A percentile compares a stretch with the other conserved stretches of the same genome.
Evolutionary conservation across 2,113 vertebrate species (phyloP).

Genomic region (Myocastor coypus): DNA sequence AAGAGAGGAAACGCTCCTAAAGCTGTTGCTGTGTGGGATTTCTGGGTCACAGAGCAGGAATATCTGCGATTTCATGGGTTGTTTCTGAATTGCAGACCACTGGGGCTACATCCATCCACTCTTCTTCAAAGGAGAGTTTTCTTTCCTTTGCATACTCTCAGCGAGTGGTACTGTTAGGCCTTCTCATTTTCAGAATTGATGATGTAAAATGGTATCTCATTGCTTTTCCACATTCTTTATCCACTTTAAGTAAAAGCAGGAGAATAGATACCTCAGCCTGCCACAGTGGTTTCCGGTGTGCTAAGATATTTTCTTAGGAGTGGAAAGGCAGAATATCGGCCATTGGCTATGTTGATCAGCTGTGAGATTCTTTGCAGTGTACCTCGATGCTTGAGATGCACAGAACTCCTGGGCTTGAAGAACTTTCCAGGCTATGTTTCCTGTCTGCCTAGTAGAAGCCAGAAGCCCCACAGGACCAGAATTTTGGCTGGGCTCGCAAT

Average conservation of each 20-base stretch:
- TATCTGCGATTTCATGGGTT: constrained; percentile 32
- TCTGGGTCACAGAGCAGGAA: neutral
- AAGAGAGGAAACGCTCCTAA: neutral
- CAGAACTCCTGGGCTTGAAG: neutral
- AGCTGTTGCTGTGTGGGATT: neutral
- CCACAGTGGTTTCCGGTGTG: neutral
- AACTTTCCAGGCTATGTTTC: neutral
- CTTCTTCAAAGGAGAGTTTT: neutral
- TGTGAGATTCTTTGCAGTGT: neutral
- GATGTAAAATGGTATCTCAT: constrained; percentile 31
- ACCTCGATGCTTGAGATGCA: neutral
- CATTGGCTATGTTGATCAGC: neutral
- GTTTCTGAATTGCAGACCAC: constrained; percentile 10
- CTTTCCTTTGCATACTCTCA: neutral
- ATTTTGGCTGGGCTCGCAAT: neutral
- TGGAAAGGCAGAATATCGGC: neutral
- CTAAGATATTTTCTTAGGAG: neutral
- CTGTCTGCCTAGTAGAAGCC: neutral
- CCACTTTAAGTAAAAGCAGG: neutral
- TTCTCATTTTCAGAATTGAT: neutral
- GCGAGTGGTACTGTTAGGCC: neutral
- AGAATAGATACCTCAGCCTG: neutral
- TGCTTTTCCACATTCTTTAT: neutral
- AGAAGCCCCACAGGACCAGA: neutral
- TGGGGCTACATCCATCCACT: neutral